Conservation (phyloP, 2,113 vertebrate genomes). For the Silurus glanis region DNA sequence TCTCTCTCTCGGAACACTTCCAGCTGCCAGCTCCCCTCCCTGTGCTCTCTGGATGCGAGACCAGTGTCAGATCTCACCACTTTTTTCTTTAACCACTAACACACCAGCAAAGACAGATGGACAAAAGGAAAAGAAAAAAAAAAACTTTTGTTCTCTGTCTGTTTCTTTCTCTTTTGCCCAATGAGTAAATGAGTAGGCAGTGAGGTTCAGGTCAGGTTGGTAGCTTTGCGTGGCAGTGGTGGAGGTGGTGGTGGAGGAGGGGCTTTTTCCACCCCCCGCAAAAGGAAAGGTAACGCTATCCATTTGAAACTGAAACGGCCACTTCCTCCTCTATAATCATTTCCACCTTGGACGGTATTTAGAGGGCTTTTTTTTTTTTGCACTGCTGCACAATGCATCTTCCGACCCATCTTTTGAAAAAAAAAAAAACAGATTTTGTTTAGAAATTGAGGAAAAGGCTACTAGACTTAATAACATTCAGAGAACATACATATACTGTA, state of each 20-base stretch:
- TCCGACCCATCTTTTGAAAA: slow-evolving; percentile 21
- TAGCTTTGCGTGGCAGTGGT: slow-evolving; percentile 27
- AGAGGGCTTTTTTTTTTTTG: not conserved
- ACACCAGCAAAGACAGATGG: slow-evolving; percentile 8
- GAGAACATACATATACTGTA: no score
- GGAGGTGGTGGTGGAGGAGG: slow-evolving; percentile 43
- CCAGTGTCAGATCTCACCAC: slow-evolving; percentile 24
- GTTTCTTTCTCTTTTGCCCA: slow-evolving; percentile 31
- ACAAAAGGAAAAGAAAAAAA: not conserved
- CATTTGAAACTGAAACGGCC: slow-evolving; percentile 62
- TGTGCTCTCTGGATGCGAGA: not conserved
- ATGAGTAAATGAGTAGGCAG: slow-evolving; percentile 29
- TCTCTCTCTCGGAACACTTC: slow-evolving; percentile 41
- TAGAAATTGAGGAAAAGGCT: not conserved
- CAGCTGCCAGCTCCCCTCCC: slow-evolving; percentile 18
- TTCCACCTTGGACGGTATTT: slow-evolving; percentile 56
- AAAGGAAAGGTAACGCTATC: slow-evolving; percentile 57
- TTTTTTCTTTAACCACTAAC: slow-evolving; percentile 33
- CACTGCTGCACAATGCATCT: slow-evolving; percentile 20
- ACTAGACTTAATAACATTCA: not conserved
- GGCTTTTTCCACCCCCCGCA: slow-evolving; percentile 46
- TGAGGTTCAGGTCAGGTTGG: slow-evolving; percentile 22
- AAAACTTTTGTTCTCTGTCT: not conserved
- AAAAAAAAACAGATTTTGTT: slow-evolving; percentile 17
- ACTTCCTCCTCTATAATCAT: slow-evolving; percentile 62